Evolutionary conservation across 2,888 invertebrate species (phyloP), one percentile per base, ranked within the genome.

Genomic region (Cosmopolites sordidus): DNA sequence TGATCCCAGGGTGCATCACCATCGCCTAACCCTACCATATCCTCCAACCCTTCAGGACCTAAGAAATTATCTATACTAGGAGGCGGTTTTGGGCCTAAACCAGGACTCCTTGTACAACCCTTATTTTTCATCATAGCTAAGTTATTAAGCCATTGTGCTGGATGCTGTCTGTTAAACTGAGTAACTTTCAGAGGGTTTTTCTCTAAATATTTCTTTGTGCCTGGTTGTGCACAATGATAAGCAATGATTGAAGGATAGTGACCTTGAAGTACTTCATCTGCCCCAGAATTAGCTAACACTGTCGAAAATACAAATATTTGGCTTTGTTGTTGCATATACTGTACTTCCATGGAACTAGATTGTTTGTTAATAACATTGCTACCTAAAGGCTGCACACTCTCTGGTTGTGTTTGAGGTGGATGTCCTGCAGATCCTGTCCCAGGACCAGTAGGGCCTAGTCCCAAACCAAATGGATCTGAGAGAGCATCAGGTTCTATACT

Each of bases 241-340:
- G 92, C 89, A 64, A 96, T 92, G 64, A 97, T 95, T 46, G 92
- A 90, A 66, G 89, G 87, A 73, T 86, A 93, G 67, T 92, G 91
- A 1, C 94, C 92, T 58, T 87, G 87, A 57, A 92, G 76, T 11
- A 96, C 95, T 11, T 91, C 84, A 66, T 97, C 95, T 0, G 96
- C 96, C 3, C 94, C 95, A 70, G 92, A 89, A 75, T 97, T 97
- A 2, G 96, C 97, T 75, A 95, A 77, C 66, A 86, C 79, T 6
- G 97, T 96, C 16, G 94, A 92, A 78, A 97, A 97, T 64, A 97
- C 96, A 82, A 95, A 97, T 73, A 97, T 93, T 75, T 96, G 95
- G 76, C 92, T 95, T 76, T 96, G 95, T 76, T 97, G 95, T 78
- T 94, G 92, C 89, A 89, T 87, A 67, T 88, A 89, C 69, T 86